Evolutionary conservation across 2,888 invertebrate species (phyloP).

Genomic region (Drosophila putrida): DNA sequence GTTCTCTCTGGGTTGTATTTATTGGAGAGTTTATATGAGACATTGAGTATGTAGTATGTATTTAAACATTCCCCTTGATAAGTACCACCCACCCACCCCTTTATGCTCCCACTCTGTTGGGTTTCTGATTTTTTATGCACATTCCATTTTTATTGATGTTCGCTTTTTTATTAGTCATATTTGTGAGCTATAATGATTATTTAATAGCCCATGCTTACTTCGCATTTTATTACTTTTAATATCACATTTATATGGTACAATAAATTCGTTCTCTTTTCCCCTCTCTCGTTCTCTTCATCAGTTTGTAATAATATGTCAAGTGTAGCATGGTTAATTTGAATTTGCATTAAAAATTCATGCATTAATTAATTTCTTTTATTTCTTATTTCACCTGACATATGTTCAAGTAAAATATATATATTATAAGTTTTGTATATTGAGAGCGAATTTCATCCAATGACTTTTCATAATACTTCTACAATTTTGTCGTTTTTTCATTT

Average conservation of each 20-base stretch:
- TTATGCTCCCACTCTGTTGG: not conserved
- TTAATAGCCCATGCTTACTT: slow-evolving; percentile 61
- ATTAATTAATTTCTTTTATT: slow-evolving; percentile 57
- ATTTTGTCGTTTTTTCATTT: slow-evolving; percentile 8
- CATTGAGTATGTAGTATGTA: not conserved
- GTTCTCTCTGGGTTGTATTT: slow-evolving; percentile 11
- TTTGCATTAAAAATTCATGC: slow-evolving; percentile 66
- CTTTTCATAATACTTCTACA: not conserved
- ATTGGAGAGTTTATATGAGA: not conserved
- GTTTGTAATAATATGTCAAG: slow-evolving; percentile 50
- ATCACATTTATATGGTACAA: slow-evolving; percentile 25
- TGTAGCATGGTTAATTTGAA: slow-evolving; percentile 56
- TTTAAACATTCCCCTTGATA: slow-evolving; percentile 11
- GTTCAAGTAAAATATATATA: too few relatives aligned
- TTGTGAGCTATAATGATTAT: slow-evolving; percentile 65
- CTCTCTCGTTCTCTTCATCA: slow-evolving; percentile 7
- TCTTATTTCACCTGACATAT: slow-evolving; percentile 17
- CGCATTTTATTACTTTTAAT: slow-evolving; percentile 58
- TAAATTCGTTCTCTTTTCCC: not conserved
- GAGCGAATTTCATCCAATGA: too few relatives aligned
- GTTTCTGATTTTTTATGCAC: slow-evolving; percentile 28
- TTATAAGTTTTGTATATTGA: too few relatives aligned
- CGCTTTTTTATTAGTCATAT: slow-evolving; percentile 57
- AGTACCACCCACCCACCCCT: not conserved
- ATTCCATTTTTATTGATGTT: slow-evolving; percentile 45